These are phyloP conservation scores for Morpho deidamia DNA, from an alignment of 2,888 invertebrate species.

Conservation along the genomic window DNA sequence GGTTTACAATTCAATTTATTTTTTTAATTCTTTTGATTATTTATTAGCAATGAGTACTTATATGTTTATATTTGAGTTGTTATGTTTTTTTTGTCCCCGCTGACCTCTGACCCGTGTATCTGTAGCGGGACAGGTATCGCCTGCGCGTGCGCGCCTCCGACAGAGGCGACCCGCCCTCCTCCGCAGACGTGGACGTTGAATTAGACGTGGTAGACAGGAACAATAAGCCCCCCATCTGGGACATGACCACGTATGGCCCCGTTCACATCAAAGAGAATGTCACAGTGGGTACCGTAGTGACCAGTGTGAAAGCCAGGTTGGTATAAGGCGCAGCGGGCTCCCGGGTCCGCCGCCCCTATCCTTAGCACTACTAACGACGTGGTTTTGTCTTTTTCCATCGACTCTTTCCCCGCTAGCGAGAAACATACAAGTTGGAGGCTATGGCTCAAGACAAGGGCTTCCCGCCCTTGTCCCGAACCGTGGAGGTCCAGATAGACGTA, in stretches of 20 bases:
- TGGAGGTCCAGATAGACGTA: constrained; percentile 99
- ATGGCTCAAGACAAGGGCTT: constrained; percentile 98
- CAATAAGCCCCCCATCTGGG: constrained; percentile 99
- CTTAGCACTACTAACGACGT: constrained; percentile 82
- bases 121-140: constrained; percentile 97
- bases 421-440: constrained; percentile 98
- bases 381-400: constrained; percentile 83
- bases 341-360: constrained; percentile 70
- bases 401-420: constrained; percentile 87
- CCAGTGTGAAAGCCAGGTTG: constrained; percentile 98
- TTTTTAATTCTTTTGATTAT: constrained; percentile 60
- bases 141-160: constrained; percentile 98
- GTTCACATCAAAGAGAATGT: constrained; percentile 99
- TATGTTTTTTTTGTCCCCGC: constrained; percentile 81
- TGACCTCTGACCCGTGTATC: constrained; percentile 86
- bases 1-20: constrained; percentile 50
- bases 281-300: constrained; percentile 99
- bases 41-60: constrained; percentile 72
- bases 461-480: constrained; percentile 96
- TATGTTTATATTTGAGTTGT: constrained; percentile 77
- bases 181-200: constrained; percentile 97
- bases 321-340: constrained; percentile 82
- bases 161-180: constrained; percentile 93
- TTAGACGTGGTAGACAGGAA: constrained; percentile 99
- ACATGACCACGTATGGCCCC: constrained; percentile 96